phyloP scores from a whole-genome alignment of 2,888 invertebrate genomes.

The Papilio protenor region DNA sequence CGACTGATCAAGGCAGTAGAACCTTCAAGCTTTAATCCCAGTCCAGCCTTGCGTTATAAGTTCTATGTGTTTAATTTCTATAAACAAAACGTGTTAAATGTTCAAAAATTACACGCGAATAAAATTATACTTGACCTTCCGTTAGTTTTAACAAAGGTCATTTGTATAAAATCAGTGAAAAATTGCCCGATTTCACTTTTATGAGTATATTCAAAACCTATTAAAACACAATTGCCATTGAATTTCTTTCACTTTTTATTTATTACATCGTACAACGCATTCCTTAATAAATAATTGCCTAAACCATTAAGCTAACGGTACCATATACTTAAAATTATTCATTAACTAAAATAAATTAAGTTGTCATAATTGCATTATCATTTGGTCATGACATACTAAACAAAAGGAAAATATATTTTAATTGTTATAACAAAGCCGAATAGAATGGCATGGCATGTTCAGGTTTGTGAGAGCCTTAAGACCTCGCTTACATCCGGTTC shows the following conservation, averaged over 20 bases:
- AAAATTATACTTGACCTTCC: slow-evolving; percentile 22
- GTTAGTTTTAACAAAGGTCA: slow-evolving; percentile 15
- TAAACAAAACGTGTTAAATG: slow-evolving; percentile 3
- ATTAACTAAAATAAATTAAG: not conserved
- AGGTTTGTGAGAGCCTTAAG: slow-evolving; percentile 61
- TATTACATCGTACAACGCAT: not conserved
- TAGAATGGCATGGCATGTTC: slow-evolving; percentile 48
- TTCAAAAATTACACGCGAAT: slow-evolving; percentile 1
- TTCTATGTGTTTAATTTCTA: not conserved
- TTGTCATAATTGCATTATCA: slow-evolving; percentile 1
- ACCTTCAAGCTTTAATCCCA: slow-evolving; percentile 25
- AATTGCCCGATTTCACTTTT: not conserved
- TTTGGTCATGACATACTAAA: slow-evolving; percentile 17
- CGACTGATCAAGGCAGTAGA: slow-evolving; percentile 34
- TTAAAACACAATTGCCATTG: not conserved
- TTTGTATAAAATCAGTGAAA: slow-evolving; percentile 4
- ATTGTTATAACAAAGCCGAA: slow-evolving; percentile 16
- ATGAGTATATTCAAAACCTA: not conserved
- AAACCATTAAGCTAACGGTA: slow-evolving; percentile 18
- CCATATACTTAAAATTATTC: slow-evolving; percentile 13
- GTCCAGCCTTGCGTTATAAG: slow-evolving; percentile 16
- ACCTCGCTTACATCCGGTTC: slow-evolving; percentile 76
- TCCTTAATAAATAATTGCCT: slow-evolving; percentile 18
- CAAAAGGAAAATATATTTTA: not conserved
- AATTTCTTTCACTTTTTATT: slow-evolving; percentile 26